Evolutionary conservation across 2,888 invertebrate species (phyloP), one percentile per base, ranked within the genome.

Genomic region (Leptopilina syphax): DNA sequence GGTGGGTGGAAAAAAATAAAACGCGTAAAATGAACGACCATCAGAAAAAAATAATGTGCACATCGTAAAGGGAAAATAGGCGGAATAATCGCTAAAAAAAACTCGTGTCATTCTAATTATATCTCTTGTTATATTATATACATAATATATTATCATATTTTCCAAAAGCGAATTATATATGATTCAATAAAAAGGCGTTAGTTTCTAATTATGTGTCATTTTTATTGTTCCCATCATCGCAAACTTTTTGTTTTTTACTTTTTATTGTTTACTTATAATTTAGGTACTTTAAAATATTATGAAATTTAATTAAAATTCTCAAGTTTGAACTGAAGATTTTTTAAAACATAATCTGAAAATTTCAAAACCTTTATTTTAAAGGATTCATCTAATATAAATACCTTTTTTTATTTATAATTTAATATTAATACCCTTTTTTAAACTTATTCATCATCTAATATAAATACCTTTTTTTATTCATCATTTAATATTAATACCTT

Each of bases 91-190:
- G 88, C 89, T 90, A 90, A 88, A 60, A 50, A 50, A 50, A 88
- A 90, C 86, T 89, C 88, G 88, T 89, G 89, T 90, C 90, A 89
- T 89, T 90, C 88, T 90, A 90, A 90, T 90, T 90, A 90, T 90
- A 91, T 90, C 88, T 90, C 90, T 90, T 90, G 90, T 90, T 91
- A 90, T 87, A 89, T 89, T 89, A 89, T 89, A 90, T 90, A 90
- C 86, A 89, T 90, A 90, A 85, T 84, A 85, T 86, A 85, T 87
- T 89, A 89, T 89, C 88, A 90, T 91, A 90, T 90, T 90, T 90
- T 90, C 90, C 89, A 91, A 89, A 90, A 90, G 88, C 88, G 89
- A 90, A 90, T 90, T 89, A 90, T 89, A 89, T 88, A 90, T 90
- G 89, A 90, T 90, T 89, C 88, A 88, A 90, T 89, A 90, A 88